Evolutionary conservation across 2,888 invertebrate species (phyloP).

Genomic region (Asteroscopus sphinx): DNA sequence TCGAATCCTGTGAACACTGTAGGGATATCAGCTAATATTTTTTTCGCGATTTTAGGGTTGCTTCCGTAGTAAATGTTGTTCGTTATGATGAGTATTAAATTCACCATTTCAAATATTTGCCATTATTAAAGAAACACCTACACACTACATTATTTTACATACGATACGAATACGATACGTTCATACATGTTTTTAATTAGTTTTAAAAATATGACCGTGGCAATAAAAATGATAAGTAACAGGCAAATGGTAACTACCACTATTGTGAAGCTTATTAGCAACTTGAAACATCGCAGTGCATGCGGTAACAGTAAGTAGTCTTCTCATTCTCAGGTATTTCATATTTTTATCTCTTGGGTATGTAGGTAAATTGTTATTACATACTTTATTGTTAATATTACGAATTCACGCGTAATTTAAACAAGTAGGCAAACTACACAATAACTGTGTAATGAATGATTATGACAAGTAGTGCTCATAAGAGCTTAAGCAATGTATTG

Average conservation of each 20-base stretch:
- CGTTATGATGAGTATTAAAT: too few species aligned
- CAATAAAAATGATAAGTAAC: not conserved
- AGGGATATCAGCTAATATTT: too few species aligned
- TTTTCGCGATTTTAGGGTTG: too few species aligned
- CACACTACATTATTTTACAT: too few species aligned
- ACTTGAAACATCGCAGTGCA: slow-evolving; percentile 5
- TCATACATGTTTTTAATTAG: too few species aligned
- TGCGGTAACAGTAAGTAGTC: slow-evolving; percentile 32
- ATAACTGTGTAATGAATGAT: slow-evolving; percentile 41
- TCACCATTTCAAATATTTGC: too few species aligned
- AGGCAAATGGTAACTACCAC: not conserved
- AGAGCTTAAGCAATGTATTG: slow-evolving; percentile 15
- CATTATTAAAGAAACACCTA: too few species aligned
- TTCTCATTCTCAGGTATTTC: slow-evolving; percentile 44
- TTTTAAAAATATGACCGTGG: not conserved
- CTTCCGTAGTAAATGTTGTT: too few species aligned
- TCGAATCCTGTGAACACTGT: too few species aligned
- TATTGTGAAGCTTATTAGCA: slow-evolving; percentile 8
- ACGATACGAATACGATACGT: too few species aligned
- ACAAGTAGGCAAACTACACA: slow-evolving; percentile 47
- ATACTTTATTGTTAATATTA: slow-evolving; percentile 50
- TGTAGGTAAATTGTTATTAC: slow-evolving; percentile 62
- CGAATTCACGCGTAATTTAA: slow-evolving; percentile 54
- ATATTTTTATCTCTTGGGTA: slow-evolving; percentile 38
- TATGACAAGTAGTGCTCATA: slow-evolving; percentile 25